phyloP scores from a whole-genome alignment of 2,797 vertebrate species.

The Halcyon chelicuti region DNA sequence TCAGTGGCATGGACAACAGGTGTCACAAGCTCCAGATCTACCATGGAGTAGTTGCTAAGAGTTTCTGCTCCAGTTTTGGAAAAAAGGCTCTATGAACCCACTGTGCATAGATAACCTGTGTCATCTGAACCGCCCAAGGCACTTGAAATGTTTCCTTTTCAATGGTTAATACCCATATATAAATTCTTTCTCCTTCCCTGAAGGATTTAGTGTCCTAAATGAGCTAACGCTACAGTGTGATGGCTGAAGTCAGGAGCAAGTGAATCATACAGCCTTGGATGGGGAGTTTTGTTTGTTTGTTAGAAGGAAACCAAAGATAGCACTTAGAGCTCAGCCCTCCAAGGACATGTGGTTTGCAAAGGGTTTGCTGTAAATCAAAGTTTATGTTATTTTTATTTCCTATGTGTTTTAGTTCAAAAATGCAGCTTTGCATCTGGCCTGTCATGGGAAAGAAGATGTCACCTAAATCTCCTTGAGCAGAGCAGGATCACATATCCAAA shows the following conservation, averaged over 20 bases:
- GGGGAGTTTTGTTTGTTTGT: background rate
- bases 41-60: fast-evolving
- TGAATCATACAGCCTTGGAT: constrained; percentile 3
- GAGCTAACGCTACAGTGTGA: background rate
- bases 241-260: constrained; percentile 25
- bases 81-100: background rate
- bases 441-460: background rate
- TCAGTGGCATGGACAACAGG: background rate
- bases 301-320: constrained; percentile 23
- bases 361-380: constrained; percentile 4
- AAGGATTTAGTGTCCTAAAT: background rate
- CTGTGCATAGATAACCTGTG: background rate
- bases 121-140: background rate
- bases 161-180: background rate
- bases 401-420: background rate
- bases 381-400: constrained; percentile 49
- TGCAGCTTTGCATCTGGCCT: background rate
- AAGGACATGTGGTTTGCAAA: constrained; percentile 22
- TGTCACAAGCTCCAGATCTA: background rate
- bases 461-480: background rate
- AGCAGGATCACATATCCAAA: background rate
- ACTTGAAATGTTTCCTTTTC: constrained; percentile 17
- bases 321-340: background rate
- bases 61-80: background rate
- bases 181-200: background rate